A percentile compares a stretch with the other conserved stretches of the same genome.
Conservation (phyloP, 35 echinoderm and acorn worm species). For the Patiria miniata region DNA sequence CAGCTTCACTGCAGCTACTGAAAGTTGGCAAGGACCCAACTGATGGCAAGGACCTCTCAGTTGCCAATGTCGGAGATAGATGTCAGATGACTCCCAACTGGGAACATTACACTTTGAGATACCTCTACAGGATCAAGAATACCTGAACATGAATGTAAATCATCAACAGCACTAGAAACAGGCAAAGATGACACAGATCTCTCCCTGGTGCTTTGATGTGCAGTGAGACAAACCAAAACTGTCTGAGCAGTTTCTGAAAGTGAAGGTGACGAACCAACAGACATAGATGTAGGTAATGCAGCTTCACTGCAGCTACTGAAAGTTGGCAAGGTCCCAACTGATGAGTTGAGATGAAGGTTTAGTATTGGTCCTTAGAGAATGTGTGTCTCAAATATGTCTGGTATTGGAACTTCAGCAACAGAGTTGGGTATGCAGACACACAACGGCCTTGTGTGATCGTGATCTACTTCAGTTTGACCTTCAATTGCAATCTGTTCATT, state of each 20-base stretch:
- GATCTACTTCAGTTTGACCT: not conserved
- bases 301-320: no score
- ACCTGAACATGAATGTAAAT: not conserved
- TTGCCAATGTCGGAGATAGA: no score
- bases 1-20: no score
- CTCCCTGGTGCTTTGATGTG: no score
- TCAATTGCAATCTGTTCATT: not conserved
- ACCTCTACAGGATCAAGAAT: no score
- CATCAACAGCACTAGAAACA: not conserved
- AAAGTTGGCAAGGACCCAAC: not conserved
- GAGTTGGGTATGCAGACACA: not conserved
- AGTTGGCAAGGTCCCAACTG: no score
- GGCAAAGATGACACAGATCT: not conserved
- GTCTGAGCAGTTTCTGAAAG: not conserved
- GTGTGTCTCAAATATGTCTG: not conserved
- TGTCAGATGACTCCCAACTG: no score
- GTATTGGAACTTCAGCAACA: not conserved
- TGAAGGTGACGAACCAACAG: not conserved
- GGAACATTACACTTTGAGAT: no score
- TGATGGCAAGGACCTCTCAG: not conserved
- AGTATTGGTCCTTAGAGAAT: not conserved
- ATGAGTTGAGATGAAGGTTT: not conserved
- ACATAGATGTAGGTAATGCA: not conserved
- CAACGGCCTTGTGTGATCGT: not conserved
- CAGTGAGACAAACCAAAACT: not conserved